phyloP scores from a whole-genome alignment of 1,140 invertebrate genomes.

The Dinoponera quadriceps region DNA sequence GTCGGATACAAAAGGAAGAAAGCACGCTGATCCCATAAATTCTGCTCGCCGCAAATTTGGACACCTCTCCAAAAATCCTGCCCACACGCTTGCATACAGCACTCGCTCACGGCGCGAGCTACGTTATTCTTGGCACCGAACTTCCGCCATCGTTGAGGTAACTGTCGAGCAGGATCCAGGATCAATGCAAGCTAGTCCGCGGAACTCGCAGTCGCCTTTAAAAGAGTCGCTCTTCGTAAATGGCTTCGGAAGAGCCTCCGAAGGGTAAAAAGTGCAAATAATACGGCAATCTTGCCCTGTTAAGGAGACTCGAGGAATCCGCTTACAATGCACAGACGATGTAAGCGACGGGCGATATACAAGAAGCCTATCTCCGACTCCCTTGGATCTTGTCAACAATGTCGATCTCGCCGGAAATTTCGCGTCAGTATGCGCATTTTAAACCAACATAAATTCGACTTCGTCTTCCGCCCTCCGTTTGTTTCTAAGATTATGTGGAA shows the following conservation, averaged over 20 bases:
- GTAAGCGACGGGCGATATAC: too few relatives aligned
- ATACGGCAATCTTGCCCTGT: too few relatives aligned
- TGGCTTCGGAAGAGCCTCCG: neutral
- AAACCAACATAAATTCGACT: too few relatives aligned
- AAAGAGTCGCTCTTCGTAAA: neutral
- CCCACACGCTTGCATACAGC: neutral
- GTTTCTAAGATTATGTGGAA: too few relatives aligned
- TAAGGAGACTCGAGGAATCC: too few relatives aligned
- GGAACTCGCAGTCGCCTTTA: neutral
- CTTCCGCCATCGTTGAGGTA: conserved; percentile 21
- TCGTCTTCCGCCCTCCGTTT: too few relatives aligned
- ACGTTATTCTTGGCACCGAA: conserved; percentile 34
- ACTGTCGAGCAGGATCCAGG: neutral
- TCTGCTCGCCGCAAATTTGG: neutral
- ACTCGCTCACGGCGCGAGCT: neutral
- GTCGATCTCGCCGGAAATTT: too few relatives aligned
- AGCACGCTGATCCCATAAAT: neutral
- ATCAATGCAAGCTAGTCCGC: neutral
- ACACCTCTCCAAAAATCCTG: neutral
- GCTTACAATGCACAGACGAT: too few relatives aligned
- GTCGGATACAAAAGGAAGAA: neutral
- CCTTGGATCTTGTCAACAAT: too few relatives aligned
- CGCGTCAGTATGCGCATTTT: too few relatives aligned
- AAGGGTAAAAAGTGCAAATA: neutral
- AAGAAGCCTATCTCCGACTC: too few relatives aligned